These are phyloP conservation scores for Netelia fuscicornis DNA, from an alignment of 2,888 invertebrate species.

Conservation along the genomic window DNA sequence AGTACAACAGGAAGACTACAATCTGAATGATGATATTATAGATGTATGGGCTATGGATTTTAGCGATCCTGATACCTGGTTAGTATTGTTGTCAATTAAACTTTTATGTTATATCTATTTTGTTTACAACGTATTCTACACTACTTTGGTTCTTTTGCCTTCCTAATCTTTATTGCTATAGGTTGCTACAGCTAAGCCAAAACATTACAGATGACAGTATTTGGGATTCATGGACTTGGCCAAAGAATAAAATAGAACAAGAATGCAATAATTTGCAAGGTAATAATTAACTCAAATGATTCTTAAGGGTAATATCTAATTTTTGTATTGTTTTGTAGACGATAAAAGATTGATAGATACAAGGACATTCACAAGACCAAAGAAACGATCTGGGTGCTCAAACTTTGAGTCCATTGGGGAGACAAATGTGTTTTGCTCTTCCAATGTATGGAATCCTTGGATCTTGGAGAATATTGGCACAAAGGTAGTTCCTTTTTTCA, in stretches of 20 bases:
- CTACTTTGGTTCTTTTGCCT: background rate
- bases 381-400: constrained; percentile 87
- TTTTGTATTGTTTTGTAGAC: constrained; percentile 65
- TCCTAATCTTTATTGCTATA: constrained; percentile 47
- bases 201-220: constrained; percentile 63
- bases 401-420: constrained; percentile 86
- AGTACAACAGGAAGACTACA: constrained; percentile 52
- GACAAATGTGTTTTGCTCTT: constrained; percentile 63
- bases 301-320: background rate
- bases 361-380: constrained; percentile 90
- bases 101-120: background rate
- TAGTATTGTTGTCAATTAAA: constrained; percentile 28
- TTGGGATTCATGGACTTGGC: constrained; percentile 73
- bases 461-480: background rate
- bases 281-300: constrained; percentile 2
- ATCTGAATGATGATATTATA: constrained; percentile 73
- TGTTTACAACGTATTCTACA: background rate
- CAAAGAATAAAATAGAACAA: constrained; percentile 57
- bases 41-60: constrained; percentile 74
- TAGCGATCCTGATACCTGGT: constrained; percentile 76
- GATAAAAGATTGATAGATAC: constrained; percentile 86
- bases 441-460: constrained; percentile 58
- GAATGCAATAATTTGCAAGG: constrained; percentile 43
- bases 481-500: constrained; percentile 17
- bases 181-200: constrained; percentile 71